phyloP scores from a whole-genome alignment of 2,888 invertebrate species.

The Nycteola revayana region DNA sequence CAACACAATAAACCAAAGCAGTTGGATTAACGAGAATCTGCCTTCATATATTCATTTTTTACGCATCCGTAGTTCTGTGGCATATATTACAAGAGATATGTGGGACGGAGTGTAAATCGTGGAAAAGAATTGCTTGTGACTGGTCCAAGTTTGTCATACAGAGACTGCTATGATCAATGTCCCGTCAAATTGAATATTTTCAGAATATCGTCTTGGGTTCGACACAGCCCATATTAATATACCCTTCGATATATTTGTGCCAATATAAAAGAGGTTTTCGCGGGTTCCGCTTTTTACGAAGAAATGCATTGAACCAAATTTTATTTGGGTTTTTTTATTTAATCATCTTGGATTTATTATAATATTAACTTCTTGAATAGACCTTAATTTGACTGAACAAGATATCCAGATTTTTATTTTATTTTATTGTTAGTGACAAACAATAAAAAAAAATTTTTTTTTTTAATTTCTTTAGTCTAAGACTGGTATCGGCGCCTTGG shows the following conservation, averaged over 20 bases:
- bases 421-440: too few species aligned
- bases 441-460: too few species aligned
- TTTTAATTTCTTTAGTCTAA: too few species aligned
- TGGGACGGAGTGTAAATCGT: conserved; percentile 37
- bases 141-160: conserved; percentile 48
- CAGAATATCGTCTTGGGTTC: conserved; percentile 38
- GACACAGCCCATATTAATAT: conserved; percentile 16
- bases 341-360: too few species aligned
- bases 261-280: conserved; percentile 1
- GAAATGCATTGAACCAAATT: not conserved
- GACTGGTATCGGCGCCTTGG: too few species aligned
- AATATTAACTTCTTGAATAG: too few species aligned
- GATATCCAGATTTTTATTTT: too few species aligned
- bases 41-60: not conserved
- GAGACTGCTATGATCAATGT: conserved; percentile 61
- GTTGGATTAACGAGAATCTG: not conserved
- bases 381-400: too few species aligned
- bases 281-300: not conserved
- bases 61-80: conserved; percentile 28
- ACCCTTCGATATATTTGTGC: conserved; percentile 4
- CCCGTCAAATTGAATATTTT: conserved; percentile 67
- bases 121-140: conserved; percentile 48
- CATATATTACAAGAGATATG: conserved; percentile 32
- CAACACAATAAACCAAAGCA: too few species aligned
- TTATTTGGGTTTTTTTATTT: too few species aligned